Evolutionary conservation across 2,888 invertebrate species (phyloP), one percentile per base, ranked within the genome.

Genomic region (Conchocele bisecta): DNA sequence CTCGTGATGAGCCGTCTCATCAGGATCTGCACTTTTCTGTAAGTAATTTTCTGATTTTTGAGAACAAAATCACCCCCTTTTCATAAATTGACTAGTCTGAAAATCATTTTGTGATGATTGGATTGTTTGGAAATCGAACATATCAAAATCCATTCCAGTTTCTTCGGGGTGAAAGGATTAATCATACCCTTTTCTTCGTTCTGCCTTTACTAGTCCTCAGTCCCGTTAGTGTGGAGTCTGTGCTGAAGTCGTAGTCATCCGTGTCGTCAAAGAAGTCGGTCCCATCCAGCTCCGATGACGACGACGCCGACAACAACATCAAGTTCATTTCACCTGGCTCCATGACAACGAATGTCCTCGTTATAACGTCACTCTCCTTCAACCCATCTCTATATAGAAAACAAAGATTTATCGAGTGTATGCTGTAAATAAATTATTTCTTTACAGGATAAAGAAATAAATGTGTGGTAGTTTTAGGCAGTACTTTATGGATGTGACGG

Each of bases 361-460:
- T 88, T 9, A 90, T 88, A 1, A 91, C 88, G 64, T 88, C 89
- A 85, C 91, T 91, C 71, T 89, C 89, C 42, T 83, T 83, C 15
- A 89, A 58, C 11, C 90, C 89, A 86, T 91, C 90, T 71, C 91
- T 91, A 69, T 26, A 26, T 35, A n/a, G 11, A 35, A 35, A 35
- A 60, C 46, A 37, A 51, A 22, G 35, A 35, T 31, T 20, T 26
- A 59, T 22, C 17, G 20, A 41, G 26, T 17, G 22, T 57, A 17
- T 7, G 37, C 5, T 9, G 1, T 2, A 20, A 22, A 57, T 41
- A 3, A 26, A 28, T 31, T 29, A 4, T 22, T 33, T 33, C 35
- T 29, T 58, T 15, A n/a, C n/a, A n/a, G n/a, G n/a, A n/a, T n/a
- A n/a, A n/a, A n/a, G n/a, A n/a, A n/a, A n/a, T n/a, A n/a, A n/a